Evolutionary conservation across 2,888 invertebrate genomes (phyloP), one percentile per base, ranked within the genome.

Genomic region (Shargacucullia verbasci): DNA sequence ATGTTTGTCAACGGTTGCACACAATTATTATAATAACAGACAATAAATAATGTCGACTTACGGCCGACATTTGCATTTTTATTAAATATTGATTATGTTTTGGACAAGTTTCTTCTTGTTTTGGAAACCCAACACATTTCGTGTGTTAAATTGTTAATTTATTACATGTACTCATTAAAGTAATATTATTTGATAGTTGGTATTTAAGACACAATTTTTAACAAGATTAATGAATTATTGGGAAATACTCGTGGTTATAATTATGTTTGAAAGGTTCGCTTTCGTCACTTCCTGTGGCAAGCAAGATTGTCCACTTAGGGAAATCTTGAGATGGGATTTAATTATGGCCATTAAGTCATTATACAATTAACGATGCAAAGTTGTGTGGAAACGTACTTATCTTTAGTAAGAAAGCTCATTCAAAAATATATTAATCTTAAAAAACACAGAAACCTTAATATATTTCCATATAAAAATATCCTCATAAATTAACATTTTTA

Each of bases 11-110:
- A 68, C 72, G 58, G 65, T 71, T 75, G 76, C 76, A 75, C 60
- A 69, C 56, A 49, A 57, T 54, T 46, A 74, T 64, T 62, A 47
- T 59, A 62, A 69, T 59, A 72, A 66, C 43, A 47, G 12, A 60
- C 45, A 41, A 70, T 64, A 70, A 76, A 76, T 75, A 70, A 65
- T 52, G 35, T 45, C 59, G 43, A 39, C 48, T 63, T 62, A 69
- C 34, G 44, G 45, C 39, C n/a, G 29, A 33, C 47, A 73, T 76
- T 75, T 44, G 56, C 73, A 75, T 76, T 64, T 73, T 73, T 76
- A 75, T 75, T 76, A 70, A 75, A 71, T 60, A 66, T 72, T 67
- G 65, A 66, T 74, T 37, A 65, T 66, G 49, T 58, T 70, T 60
- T 64, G 14, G 15, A 55, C 47, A 48, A 54, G 58, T 70, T 60